Conservation (phyloP, 2,113 vertebrate genomes). For the Neogale vison region DNA sequence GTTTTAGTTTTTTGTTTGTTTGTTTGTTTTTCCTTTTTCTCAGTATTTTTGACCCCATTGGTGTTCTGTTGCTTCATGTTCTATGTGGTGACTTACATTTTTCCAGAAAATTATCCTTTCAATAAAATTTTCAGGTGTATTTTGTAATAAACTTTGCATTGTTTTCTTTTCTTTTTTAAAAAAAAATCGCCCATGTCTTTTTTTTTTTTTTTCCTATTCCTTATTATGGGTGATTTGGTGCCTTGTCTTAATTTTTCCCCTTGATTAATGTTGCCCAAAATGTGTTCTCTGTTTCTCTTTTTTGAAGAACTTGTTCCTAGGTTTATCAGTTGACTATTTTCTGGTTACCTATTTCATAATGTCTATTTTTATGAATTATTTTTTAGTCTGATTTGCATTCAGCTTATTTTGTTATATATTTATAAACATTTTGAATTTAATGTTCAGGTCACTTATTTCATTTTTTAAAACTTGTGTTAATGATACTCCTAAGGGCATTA, state of each 20-base stretch:
- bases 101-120: background rate
- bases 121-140: background rate
- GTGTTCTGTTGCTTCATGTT: background rate
- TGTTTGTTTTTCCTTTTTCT: background rate
- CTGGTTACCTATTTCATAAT: background rate
- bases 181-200: background rate
- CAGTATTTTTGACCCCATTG: background rate
- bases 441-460: background rate
- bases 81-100: background rate
- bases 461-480: background rate
- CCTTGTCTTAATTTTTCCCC: background rate
- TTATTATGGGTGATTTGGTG: background rate
- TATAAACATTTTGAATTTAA: background rate
- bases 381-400: background rate
- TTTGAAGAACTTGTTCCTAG: background rate
- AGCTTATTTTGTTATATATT: background rate
- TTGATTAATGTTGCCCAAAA: background rate
- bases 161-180: background rate
- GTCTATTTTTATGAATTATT: background rate
- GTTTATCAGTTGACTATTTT: background rate
- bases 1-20: too few relatives aligned
- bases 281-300: background rate
- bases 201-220: background rate
- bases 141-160: background rate
- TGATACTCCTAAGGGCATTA: background rate